Evolutionary conservation across 2,888 invertebrate species (phyloP), one percentile per base, ranked within the genome.

Genomic region (Copidosoma aretas): DNA sequence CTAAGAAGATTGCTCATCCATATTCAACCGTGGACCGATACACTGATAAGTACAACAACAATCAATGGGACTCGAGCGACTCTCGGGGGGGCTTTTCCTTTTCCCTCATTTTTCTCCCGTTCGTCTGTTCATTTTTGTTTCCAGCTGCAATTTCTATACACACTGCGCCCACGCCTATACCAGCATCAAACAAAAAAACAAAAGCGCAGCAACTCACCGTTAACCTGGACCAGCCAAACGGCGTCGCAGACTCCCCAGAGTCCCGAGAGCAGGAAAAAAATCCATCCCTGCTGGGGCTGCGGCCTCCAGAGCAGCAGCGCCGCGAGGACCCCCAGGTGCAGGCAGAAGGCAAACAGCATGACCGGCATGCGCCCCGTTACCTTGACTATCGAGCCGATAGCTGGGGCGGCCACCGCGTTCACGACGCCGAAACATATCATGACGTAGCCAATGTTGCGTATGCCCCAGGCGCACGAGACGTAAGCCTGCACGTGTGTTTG

Each of bases 371-470:
- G 86, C 0, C 97, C 96, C 0, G 92, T 90, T 73, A 91, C 84
- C 81, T 93, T 94, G 64, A 92, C 91, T 32, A 95, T 80, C 0
- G 90, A 89, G 0, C 96, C 96, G 0, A 92, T 92, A 14, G 91
- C 84, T 0, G 93, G 89, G 0, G 96, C 94, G 0, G 93, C 93
- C n/a, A 94, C 81, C 0, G 95, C 94, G 80, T 95, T 95, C 75
- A 91, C 91, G 10, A 93, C 89, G 0, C 97, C 97, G 81, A 94
- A 96, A 80, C 94, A 94, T 72, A 97, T 94, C 93, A 97, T 93
- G 64, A 95, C 94, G 81, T 92, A 95, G 0, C 97, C 97, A 62
- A 97, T 95, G 83, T 95, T 93, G 74, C 90, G 90, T 74, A 97
- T 93, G 1, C 97, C 93, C 89, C 92, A 93, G 0, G 93, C 92